Conservation (phyloP, 1,140 invertebrate genomes). For the Episyrphus balteatus region DNA sequence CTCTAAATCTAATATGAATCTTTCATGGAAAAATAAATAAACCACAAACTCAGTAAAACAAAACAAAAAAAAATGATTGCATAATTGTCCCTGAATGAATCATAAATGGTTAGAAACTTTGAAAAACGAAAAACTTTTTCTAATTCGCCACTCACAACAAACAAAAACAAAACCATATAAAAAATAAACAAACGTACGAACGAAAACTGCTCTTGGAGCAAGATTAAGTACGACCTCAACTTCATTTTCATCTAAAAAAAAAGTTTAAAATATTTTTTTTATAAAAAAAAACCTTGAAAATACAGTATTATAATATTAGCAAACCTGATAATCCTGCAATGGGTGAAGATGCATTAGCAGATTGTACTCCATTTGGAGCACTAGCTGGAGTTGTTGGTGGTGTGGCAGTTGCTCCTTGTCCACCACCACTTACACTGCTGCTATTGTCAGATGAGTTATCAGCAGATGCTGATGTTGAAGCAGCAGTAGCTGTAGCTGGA, state of each 20-base stretch:
- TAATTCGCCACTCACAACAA: background rate
- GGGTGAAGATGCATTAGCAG: conserved; percentile 15
- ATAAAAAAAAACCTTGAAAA: too few relatives aligned
- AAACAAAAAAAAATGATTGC: too few relatives aligned
- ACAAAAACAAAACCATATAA: background rate
- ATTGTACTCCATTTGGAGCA: conserved; percentile 4
- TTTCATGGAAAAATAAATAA: too few relatives aligned
- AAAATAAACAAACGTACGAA: background rate
- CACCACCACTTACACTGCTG: background rate
- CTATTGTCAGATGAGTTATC: background rate
- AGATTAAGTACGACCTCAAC: background rate
- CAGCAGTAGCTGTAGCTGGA: conserved; percentile 2
- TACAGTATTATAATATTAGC: too few relatives aligned
- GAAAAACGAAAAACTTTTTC: background rate
- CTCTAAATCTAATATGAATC: too few relatives aligned
- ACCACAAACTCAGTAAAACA: too few relatives aligned
- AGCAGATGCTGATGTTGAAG: background rate
- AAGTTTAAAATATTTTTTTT: too few relatives aligned
- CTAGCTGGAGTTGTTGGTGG: conserved; percentile 6
- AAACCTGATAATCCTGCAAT: conserved; percentile 7
- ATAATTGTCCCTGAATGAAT: too few relatives aligned
- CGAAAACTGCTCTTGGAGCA: background rate
- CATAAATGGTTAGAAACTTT: too few relatives aligned
- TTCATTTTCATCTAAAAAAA: too few relatives aligned
- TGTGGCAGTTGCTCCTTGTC: conserved; percentile 8